Conservation (phyloP, 2,888 invertebrate species). For the Xylota segnis region DNA sequence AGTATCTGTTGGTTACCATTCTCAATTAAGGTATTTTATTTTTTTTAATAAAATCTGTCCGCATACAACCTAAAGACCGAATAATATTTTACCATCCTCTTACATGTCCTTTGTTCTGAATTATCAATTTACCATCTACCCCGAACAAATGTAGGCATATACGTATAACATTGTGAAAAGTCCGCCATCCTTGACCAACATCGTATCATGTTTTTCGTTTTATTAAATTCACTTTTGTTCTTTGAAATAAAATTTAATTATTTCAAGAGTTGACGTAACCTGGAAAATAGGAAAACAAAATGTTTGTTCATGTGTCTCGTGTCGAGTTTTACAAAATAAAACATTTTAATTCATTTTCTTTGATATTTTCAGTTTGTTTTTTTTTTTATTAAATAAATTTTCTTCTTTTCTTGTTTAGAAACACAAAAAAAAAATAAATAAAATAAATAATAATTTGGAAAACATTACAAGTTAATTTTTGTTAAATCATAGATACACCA, state of each 20-base stretch:
- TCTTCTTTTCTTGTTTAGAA: constrained; percentile 24
- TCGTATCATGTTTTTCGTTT: constrained; percentile 1
- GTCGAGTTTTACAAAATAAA: neutral
- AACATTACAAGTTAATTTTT: constrained; percentile 45
- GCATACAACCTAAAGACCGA: neutral
- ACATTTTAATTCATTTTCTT: constrained; percentile 15
- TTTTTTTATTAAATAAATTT: constrained; percentile 62
- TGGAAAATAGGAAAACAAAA: neutral
- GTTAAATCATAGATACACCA: constrained; percentile 13
- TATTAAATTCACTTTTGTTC: neutral
- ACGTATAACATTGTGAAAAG: constrained; percentile 3
- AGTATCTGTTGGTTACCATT: neutral
- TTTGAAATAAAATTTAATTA: constrained; percentile 11
- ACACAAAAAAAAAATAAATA: constrained; percentile 23
- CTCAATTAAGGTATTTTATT: neutral
- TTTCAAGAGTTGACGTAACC: neutral
- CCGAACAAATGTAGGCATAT: too few species aligned
- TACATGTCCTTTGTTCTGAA: neutral
- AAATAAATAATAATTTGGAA: constrained; percentile 26
- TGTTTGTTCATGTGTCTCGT: neutral
- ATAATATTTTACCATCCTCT: neutral
- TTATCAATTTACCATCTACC: neutral
- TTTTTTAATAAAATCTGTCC: too few species aligned
- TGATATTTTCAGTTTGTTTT: constrained; percentile 16
- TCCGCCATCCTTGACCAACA: neutral